Percentiles rank a stretch among this genome's conserved stretches.
Conservation (phyloP, 2,797 vertebrate genomes). For the Phrynocephalus vlangalii region DNA sequence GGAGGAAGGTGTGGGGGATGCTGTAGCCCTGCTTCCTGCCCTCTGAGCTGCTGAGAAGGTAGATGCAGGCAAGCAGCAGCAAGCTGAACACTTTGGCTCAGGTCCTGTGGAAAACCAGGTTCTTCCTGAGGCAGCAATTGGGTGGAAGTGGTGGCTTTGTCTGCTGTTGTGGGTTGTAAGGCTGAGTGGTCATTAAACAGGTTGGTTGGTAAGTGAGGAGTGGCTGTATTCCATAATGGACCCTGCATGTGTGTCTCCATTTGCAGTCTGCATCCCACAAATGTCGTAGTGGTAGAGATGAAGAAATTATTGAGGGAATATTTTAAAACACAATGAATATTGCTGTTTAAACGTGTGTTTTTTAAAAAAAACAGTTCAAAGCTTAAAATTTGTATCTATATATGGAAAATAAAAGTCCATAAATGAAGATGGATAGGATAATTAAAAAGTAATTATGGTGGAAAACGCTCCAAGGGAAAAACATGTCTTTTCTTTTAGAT, state of each 20-base stretch:
- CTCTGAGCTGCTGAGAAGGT: too few relatives aligned
- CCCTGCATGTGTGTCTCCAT: constrained; percentile 41
- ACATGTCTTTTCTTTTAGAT: constrained; percentile 9
- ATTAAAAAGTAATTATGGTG: constrained; percentile 57
- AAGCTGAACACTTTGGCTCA: too few relatives aligned
- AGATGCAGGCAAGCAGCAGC: too few relatives aligned
- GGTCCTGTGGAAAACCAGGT: too few relatives aligned
- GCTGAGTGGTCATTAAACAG: too few relatives aligned
- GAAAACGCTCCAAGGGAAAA: constrained; percentile 39
- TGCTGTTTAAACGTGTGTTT: constrained; percentile 7
- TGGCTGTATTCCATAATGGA: constrained; percentile 23
- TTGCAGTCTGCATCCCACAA: constrained; percentile 2
- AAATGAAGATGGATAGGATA: constrained; percentile 35
- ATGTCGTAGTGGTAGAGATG: background rate
- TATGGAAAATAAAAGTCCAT: constrained; percentile 30
- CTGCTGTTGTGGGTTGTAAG: too few relatives aligned
- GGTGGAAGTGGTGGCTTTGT: too few relatives aligned
- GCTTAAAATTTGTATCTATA: background rate
- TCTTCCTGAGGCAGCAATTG: too few relatives aligned
- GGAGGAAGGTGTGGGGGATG: too few relatives aligned
- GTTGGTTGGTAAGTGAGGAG: background rate
- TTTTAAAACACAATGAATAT: background rate
- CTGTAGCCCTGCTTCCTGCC: too few relatives aligned
- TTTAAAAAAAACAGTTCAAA: background rate
- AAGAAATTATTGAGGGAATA: constrained; percentile 24